These are phyloP conservation scores for Cataglyphis hispanica DNA, from an alignment of 1,140 invertebrate genomes.

Conservation along the genomic window DNA sequence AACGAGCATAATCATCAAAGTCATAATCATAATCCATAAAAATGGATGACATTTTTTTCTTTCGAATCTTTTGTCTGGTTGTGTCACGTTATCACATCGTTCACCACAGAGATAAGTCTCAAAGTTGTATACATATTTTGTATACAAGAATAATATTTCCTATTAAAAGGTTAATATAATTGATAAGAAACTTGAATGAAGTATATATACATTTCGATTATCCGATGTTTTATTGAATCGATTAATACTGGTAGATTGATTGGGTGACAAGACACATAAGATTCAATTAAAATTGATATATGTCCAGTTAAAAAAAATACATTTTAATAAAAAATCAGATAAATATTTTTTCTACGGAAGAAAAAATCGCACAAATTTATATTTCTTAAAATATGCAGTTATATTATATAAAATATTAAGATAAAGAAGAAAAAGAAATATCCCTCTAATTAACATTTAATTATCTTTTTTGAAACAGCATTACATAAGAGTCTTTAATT, in stretches of 20 bases:
- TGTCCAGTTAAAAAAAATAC: too few species aligned
- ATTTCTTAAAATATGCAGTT: too few species aligned
- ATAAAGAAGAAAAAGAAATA: too few species aligned
- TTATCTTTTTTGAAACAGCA: too few species aligned
- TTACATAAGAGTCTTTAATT: too few species aligned
- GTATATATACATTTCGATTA: background rate
- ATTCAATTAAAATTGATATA: too few species aligned
- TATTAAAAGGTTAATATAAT: background rate
- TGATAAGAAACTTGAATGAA: background rate
- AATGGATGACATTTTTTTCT: constrained; percentile 19
- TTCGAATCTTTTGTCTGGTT: background rate
- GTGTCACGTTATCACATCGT: constrained; percentile 46
- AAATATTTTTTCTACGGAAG: too few species aligned
- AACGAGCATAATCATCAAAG: constrained; percentile 22
- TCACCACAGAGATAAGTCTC: background rate
- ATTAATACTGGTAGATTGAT: background rate
- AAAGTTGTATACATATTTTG: constrained; percentile 12
- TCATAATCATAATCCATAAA: constrained; percentile 20
- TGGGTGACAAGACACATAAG: too few species aligned
- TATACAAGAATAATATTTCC: background rate
- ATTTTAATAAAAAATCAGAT: too few species aligned
- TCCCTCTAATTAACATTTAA: too few species aligned
- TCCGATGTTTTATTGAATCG: constrained; percentile 20
- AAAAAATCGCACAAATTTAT: too few species aligned
- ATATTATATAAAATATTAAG: too few species aligned